phyloP scores from a whole-genome alignment of 2,888 invertebrate species.

The Cantharis nigra region DNA sequence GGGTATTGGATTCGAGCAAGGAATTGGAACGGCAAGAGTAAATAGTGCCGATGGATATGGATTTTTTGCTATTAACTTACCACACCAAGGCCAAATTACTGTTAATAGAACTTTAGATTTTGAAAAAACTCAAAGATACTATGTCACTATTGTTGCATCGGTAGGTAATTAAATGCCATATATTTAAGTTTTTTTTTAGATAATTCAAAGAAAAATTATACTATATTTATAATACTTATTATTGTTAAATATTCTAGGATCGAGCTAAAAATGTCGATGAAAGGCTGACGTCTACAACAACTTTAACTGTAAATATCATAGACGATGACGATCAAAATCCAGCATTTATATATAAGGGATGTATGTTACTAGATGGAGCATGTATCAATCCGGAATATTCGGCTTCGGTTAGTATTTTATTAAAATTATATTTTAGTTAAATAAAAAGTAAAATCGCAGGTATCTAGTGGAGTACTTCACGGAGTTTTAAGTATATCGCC shows the following conservation, averaged over 20 bases:
- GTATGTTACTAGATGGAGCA: conserved; percentile 78
- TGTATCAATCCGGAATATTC: conserved; percentile 88
- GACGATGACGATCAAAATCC: conserved; percentile 93
- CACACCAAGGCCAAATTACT: conserved; percentile 88
- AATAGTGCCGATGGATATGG: conserved; percentile 79
- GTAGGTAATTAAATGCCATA: conserved; percentile 69
- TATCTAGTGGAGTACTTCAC: conserved; percentile 80
- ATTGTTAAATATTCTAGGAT: conserved; percentile 64
- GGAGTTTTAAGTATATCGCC: conserved; percentile 83
- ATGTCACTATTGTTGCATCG: conserved; percentile 85
- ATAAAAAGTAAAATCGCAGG: conserved; percentile 57
- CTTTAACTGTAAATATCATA: conserved; percentile 79
- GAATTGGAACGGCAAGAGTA: conserved; percentile 60
- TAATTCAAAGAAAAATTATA: not conserved
- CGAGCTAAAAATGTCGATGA: conserved; percentile 78
- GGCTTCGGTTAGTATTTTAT: conserved; percentile 68
- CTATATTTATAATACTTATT: not conserved
- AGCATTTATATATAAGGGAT: conserved; percentile 87
- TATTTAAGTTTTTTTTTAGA: not conserved
- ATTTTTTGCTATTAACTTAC: conserved; percentile 82
- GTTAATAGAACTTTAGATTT: conserved; percentile 86
- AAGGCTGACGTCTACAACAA: conserved; percentile 82
- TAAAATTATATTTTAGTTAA: conserved; percentile 25
- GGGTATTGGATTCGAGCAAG: conserved; percentile 62
- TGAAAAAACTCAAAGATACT: conserved; percentile 84